Conservation (phyloP, 2,888 invertebrate species). For the Machimus atricapillus region DNA sequence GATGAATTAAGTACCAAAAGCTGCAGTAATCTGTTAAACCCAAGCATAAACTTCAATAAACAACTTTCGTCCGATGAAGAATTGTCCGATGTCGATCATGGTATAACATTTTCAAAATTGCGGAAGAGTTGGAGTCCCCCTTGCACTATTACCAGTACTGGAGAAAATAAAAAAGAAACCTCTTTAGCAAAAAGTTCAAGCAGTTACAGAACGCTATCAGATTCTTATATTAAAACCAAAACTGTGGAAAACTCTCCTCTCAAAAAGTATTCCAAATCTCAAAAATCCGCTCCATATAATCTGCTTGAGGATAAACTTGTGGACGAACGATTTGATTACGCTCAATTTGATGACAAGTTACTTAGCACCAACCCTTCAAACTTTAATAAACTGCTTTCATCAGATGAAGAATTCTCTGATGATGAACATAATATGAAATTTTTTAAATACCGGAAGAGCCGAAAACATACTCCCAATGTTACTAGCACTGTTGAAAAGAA, state of each 20-base stretch:
- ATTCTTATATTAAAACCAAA: slow-evolving; percentile 52
- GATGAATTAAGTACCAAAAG: neutral
- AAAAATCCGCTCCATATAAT: neutral
- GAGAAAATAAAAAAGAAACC: neutral
- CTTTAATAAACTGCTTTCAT: neutral
- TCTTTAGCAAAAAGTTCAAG: neutral
- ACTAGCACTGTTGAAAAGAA: neutral
- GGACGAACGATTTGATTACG: no score
- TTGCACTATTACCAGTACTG: neutral
- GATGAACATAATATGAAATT: neutral
- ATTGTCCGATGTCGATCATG: neutral
- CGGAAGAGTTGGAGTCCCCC: neutral
- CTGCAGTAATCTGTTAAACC: neutral
- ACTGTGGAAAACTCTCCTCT: neutral
- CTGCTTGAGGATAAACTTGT: no score
- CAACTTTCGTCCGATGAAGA: neutral
- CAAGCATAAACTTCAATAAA: neutral
- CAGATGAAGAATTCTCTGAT: neutral
- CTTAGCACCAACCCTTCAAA: neutral
- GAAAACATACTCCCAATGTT: neutral
- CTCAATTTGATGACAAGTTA: neutral
- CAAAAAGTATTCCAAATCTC: slow-evolving; percentile 50
- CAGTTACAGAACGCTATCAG: slow-evolving; percentile 49
- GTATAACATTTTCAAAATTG: neutral
- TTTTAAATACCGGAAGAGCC: neutral